These are phyloP conservation scores for Portevinia maculata DNA, from an alignment of 2,888 invertebrate species.

Conservation along the genomic window DNA sequence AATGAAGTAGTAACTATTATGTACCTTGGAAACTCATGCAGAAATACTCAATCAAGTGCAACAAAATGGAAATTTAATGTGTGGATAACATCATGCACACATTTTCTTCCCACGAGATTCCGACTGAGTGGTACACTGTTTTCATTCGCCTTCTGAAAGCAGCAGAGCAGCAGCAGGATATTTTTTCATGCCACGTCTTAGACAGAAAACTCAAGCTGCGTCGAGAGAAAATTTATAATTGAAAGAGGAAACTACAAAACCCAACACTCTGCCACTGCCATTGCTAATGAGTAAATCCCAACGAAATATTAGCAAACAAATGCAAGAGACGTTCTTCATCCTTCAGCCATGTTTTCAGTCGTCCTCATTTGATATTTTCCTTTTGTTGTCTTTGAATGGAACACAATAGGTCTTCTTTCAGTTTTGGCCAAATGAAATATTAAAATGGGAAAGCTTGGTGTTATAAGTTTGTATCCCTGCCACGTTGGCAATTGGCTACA, in stretches of 20 bases:
- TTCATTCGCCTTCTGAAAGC: background rate
- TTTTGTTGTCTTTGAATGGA: background rate
- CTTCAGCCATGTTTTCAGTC: background rate
- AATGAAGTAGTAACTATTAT: too few species aligned
- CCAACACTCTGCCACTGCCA: slow-evolving; percentile 4
- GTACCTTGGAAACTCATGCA: too few species aligned
- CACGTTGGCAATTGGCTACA: background rate
- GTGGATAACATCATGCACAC: background rate
- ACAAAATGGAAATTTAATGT: background rate
- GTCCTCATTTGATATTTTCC: background rate
- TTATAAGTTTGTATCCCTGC: background rate
- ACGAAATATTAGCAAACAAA: slow-evolving; percentile 1
- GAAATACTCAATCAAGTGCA: background rate
- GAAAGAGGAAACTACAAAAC: slow-evolving; percentile 2
- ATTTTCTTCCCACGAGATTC: background rate
- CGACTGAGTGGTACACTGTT: background rate
- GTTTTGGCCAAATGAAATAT: background rate
- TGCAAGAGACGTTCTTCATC: slow-evolving; percentile 2
- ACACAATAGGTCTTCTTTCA: background rate
- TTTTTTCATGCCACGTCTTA: background rate
- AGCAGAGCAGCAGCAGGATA: background rate
- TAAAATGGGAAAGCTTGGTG: background rate
- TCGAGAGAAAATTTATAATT: background rate
- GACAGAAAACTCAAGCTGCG: background rate
- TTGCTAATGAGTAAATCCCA: slow-evolving; percentile 15